Conservation (phyloP, 2,797 vertebrate genomes). For the Chelidonichthys spinosus region DNA sequence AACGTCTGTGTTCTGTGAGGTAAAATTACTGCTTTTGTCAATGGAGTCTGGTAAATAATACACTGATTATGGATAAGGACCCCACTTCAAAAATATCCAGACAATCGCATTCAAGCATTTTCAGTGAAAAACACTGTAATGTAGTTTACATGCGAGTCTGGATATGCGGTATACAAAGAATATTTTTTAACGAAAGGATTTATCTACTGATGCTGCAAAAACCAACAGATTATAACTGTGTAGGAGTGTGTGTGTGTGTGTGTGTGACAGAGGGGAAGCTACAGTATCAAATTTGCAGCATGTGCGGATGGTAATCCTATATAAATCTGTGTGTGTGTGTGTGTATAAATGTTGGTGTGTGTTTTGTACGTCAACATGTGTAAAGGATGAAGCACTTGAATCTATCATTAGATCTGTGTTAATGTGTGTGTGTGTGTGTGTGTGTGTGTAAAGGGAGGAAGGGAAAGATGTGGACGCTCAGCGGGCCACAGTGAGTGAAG, state of each 20-base stretch:
- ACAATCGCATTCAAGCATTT: neutral
- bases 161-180: neutral
- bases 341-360: constrained; percentile 26
- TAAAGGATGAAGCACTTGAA: constrained; percentile 15
- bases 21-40: neutral
- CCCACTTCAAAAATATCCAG: neutral
- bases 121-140: neutral
- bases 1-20: neutral
- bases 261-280: neutral
- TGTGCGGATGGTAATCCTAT: constrained; percentile 33
- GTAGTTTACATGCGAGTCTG: neutral
- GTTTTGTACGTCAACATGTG: constrained; percentile 28
- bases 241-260: constrained; percentile 16
- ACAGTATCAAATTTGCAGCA: constrained; percentile 15
- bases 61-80: neutral
- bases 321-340: constrained; percentile 37
- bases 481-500: neutral
- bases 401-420: constrained; percentile 13
- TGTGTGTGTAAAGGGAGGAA: neutral
- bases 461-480: constrained; percentile 4
- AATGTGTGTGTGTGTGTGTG: constrained; percentile 9
- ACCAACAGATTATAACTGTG: constrained; percentile 26
- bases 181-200: constrained; percentile 8
- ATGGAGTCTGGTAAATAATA: neutral
- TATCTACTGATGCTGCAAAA: constrained; percentile 14